Percentiles rank a stretch among this genome's conserved stretches.
These are phyloP conservation scores for Barbus barbus DNA, from an alignment of 2,113 vertebrate species.

Conservation along the genomic window DNA sequence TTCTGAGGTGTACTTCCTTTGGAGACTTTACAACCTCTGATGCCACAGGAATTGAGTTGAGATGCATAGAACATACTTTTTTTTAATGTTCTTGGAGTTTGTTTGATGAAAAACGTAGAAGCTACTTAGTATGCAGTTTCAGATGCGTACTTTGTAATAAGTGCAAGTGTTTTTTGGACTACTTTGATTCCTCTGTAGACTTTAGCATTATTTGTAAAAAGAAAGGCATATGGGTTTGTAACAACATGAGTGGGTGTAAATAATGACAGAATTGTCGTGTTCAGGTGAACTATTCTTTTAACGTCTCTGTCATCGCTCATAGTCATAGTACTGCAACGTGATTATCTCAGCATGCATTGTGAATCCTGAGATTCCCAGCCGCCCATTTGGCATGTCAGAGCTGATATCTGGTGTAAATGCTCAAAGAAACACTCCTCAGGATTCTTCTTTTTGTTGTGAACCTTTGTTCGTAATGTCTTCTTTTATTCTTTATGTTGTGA, in stretches of 20 bases:
- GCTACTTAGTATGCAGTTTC: background rate
- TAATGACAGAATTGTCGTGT: background rate
- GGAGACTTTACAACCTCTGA: too few species aligned
- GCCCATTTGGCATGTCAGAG: constrained; percentile 46
- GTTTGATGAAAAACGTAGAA: background rate
- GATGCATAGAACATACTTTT: too few species aligned
- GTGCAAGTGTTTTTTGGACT: background rate
- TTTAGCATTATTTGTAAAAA: background rate
- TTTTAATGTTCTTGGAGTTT: background rate
- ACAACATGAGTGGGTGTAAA: background rate
- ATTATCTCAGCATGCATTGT: constrained; percentile 26
- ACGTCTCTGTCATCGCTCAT: background rate
- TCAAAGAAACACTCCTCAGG: constrained; percentile 28
- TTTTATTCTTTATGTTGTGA: background rate
- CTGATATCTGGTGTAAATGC: constrained; percentile 15
- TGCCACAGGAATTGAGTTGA: too few species aligned
- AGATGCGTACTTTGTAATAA: background rate
- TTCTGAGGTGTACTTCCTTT: too few species aligned
- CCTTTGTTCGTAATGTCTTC: background rate
- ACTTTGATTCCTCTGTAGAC: background rate
- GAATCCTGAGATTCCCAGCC: constrained; percentile 55
- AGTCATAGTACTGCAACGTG: background rate
- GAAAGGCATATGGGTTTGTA: background rate
- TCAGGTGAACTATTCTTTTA: background rate
- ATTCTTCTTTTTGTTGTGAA: constrained; percentile 4